These are phyloP conservation scores for Urocyon cinereoargenteus DNA, from an alignment of 2,797 vertebrate genomes.

Conservation along the genomic window DNA sequence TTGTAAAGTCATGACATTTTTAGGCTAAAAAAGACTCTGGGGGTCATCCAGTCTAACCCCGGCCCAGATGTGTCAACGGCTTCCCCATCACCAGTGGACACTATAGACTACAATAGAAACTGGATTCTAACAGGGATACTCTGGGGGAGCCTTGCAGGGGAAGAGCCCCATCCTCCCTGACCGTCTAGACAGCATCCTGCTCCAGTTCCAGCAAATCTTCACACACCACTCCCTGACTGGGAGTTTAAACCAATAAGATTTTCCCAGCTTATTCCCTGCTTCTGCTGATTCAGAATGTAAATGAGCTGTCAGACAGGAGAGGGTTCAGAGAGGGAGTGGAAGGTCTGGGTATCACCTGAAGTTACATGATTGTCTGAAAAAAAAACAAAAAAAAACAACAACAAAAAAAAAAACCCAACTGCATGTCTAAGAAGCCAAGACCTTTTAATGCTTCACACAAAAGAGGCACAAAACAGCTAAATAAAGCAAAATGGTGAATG, in stretches of 20 bases:
- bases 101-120: rapidly evolving
- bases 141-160: rapidly evolving
- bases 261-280: conserved; percentile 80
- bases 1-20: background rate
- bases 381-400: background rate
- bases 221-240: conserved; percentile 76
- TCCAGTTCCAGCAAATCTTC: conserved; percentile 89
- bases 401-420: background rate
- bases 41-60: background rate
- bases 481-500: background rate
- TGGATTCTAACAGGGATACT: background rate
- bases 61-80: background rate
- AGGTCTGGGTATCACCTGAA: background rate
- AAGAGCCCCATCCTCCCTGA: conserved; percentile 85
- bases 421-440: background rate
- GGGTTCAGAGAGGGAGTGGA: background rate
- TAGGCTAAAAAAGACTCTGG: background rate
- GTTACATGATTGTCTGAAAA: background rate
- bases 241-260: conserved; percentile 38
- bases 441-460: background rate
- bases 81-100: background rate
- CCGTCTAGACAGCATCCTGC: conserved; percentile 88
- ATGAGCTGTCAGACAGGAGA: conserved; percentile 85
- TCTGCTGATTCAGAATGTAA: conserved; percentile 90
- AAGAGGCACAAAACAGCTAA: background rate